Base-by-base conservation (phyloP, 2,888 invertebrate genomes). In the Andricus curvator region DNA sequence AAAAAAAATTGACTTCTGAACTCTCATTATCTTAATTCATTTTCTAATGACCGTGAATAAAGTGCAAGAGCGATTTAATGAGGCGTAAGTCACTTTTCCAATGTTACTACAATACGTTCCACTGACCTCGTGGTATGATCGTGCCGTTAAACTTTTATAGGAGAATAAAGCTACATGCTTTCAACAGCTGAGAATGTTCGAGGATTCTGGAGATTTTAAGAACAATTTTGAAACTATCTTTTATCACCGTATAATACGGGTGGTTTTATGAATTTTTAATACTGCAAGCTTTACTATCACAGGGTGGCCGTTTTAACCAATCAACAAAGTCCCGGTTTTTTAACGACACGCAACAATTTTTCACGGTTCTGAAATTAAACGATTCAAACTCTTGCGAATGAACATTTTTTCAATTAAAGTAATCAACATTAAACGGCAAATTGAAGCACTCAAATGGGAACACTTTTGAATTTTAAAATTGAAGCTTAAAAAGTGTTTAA, bases 121-220 rank as follows among this genome's bases (percentile, higher is more conserved):
- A 44, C 68, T 68, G 68, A 68, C 68, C 68, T 44, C 68, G 15
- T 37, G 33, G 13, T 68, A 37, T 68, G 37, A 41, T 44, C 22
- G n/a, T 44, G 41, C 17, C 68, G 41, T 68, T 68, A 68, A 68
- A 68, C 41, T 68, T 68, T 68, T 68, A 68, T 68, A 33, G 41
- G 68, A 68, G 44, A 41, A 37, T 68, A 68, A 68, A 68, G 68
- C 41, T 68, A 13, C 20, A 41, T 68, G 44, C 37, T 64, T 25
- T 64, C 64, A 64, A 29, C 17, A 64, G 64, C 64, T 64, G 64
- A 64, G 25, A 64, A 64, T 29, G 29, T 64, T 29, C 2, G 0
- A 64, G 25, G 17, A 64, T 29, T 64, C 64, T 64, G 64, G 6
- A 29, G 64, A 64, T 29, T 64, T 13, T 17, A 17, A 64, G 15